Evolutionary conservation across 2,113 vertebrate genomes (phyloP), one percentile per base, ranked within the genome.

Genomic region (Sisor rabdophorus): DNA sequence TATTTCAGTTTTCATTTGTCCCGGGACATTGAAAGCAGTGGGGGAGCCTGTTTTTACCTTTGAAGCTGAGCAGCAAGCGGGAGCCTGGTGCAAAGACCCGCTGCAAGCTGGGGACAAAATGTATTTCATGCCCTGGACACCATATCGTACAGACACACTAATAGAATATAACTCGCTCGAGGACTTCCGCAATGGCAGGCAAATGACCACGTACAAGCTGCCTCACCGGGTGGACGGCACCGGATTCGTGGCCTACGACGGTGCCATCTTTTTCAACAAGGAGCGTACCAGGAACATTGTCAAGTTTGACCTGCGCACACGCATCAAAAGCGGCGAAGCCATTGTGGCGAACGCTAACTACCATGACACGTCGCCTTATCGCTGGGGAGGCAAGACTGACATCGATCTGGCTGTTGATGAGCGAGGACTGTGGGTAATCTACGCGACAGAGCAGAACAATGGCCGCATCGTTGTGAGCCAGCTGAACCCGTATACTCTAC

Each of bases 51-150:
- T 95, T 30, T 95, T 94, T 90, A 89, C 96, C 79, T 98, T 93
- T 81, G 96, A 98, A 92, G 95, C 95, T 9, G 97, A 98, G 82
- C 96, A 98, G 89, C 98, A 98, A 83, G 95, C 96, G 22, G 97
- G 97, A 79, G 94, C 97, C 22, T 99, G 97, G 97, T 99, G 96
- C 90, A 96, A 96, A 90, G 97, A 99, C 87, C 96, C 97, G 13
- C 94, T 99, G 67, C 97, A 98, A 88, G 95, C 96, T 26, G 95
- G 94, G 75, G 96, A 98, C 91, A 98, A 98, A 91, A 96, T 99
- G 85, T 99, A 97, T 91, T 98, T 98, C 89, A 98, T 99, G 96
- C 96, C 97, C 16, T 99, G 97, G 97, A 98, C 96, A 36, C 96
- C 97, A 0, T 99, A 99, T 83, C 97, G 97, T 86, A 99, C 97